Conservation (phyloP, 2,797 vertebrate genomes). For the Manis crassicaudata region DNA sequence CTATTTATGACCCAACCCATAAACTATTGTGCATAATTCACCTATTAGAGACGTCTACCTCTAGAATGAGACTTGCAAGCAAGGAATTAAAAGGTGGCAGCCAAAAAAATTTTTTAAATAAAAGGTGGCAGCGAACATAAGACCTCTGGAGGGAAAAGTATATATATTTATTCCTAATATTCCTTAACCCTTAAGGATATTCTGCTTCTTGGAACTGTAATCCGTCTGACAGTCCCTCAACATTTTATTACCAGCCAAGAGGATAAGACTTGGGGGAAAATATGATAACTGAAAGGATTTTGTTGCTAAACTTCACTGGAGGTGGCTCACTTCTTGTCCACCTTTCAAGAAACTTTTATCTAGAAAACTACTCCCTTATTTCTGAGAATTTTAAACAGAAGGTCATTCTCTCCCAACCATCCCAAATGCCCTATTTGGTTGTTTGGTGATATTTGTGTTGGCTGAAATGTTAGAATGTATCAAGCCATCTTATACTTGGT, state of each 20-base stretch:
- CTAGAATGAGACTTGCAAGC: background rate
- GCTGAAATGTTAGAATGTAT: conserved; percentile 24
- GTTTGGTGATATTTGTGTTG: background rate
- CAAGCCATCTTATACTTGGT: background rate
- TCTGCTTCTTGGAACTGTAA: conserved; percentile 22
- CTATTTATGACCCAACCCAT: background rate
- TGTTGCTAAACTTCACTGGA: background rate
- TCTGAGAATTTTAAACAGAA: conserved; percentile 42
- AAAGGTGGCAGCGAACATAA: conserved; percentile 12
- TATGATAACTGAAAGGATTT: background rate
- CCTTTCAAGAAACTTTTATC: background rate
- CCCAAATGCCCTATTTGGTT: conserved; percentile 1
- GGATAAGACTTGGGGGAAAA: background rate
- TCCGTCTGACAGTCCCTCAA: background rate
- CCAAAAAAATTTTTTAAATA: background rate
- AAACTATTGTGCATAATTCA: background rate
- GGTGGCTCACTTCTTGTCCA: background rate
- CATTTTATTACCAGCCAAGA: background rate
- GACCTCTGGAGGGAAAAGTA: background rate
- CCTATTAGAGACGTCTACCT: background rate
- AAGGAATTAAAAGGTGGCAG: conserved; percentile 20
- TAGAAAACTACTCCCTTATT: conserved; percentile 31
- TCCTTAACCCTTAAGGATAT: background rate
- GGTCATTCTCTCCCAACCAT: background rate
- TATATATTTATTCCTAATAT: background rate